A percentile compares a stretch with the other conserved stretches of the same genome.
phyloP scores from a whole-genome alignment of 2,113 vertebrate species.

The Sciurus niger region DNA sequence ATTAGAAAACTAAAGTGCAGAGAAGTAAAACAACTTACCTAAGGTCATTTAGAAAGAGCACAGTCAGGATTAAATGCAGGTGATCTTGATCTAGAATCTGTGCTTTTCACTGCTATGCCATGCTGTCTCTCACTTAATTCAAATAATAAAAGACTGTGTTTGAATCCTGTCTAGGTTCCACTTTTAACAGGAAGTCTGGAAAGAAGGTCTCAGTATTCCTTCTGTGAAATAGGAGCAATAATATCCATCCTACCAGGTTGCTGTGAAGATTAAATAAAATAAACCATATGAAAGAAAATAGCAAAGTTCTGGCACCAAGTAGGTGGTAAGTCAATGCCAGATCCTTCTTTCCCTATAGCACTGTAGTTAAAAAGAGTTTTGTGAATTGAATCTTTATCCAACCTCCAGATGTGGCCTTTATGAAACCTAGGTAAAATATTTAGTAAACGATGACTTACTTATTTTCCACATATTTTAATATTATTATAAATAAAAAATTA shows the following conservation, averaged over 20 bases:
- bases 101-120: neutral
- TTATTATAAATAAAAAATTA: slow-evolving; percentile 10
- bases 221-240: neutral
- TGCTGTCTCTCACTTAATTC: neutral
- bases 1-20: neutral
- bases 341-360: neutral
- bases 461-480: neutral
- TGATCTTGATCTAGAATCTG: neutral
- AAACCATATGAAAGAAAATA: neutral
- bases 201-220: neutral
- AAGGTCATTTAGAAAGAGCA: neutral
- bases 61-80: neutral
- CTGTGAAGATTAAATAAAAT: neutral
- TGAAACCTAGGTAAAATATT: slow-evolving; percentile 40
- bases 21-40: neutral
- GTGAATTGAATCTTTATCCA: neutral
- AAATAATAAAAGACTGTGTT: neutral
- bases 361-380: neutral
- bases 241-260: neutral
- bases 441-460: neutral
- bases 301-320: neutral
- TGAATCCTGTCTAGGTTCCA: neutral
- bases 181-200: neutral
- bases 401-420: neutral
- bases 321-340: neutral